A percentile compares a stretch with the other conserved stretches of the same genome.
Evolutionary conservation across 2,113 vertebrate genomes (phyloP).

Genomic region (Osmerus mordax): DNA sequence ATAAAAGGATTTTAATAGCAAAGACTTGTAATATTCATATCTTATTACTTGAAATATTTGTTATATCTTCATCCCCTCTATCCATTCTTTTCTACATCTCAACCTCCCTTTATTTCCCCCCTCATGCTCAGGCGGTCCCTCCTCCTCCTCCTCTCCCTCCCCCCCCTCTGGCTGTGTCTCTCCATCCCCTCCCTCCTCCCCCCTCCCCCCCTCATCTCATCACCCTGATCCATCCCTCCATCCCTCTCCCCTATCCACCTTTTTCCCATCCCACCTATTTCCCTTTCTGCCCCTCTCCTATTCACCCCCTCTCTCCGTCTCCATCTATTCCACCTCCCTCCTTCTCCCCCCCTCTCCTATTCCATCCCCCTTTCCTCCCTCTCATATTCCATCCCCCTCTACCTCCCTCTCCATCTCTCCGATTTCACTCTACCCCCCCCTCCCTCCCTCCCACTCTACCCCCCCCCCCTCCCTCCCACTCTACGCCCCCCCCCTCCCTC

Average conservation of each 20-base stretch:
- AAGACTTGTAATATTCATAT: too few species aligned
- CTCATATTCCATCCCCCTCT: background rate
- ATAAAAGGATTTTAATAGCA: too few species aligned
- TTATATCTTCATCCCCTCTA: too few species aligned
- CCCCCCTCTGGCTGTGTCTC: too few species aligned
- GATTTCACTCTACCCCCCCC: conserved; percentile 26
- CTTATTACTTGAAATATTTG: too few species aligned
- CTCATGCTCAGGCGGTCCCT: conserved; percentile 10
- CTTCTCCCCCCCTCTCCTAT: background rate
- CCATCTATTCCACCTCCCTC: background rate
- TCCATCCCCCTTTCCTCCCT: background rate
- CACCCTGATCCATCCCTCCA: background rate
- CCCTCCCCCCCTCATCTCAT: background rate
- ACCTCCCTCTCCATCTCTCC: background rate
- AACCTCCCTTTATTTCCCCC: conserved; percentile 10
- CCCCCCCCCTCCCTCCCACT: conserved; percentile 38
- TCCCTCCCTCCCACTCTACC: conserved; percentile 40
- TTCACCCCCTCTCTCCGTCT: background rate
- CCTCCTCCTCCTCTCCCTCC: conserved; percentile 16
- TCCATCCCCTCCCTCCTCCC: background rate
- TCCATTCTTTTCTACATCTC: too few species aligned
- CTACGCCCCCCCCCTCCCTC: conserved; percentile 20
- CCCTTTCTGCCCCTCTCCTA: background rate
- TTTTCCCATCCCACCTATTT: too few species aligned
- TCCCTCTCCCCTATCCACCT: background rate